Evolutionary conservation across 2,888 invertebrate species (phyloP).

Genomic region (Branchipolynoe longqiensis): DNA sequence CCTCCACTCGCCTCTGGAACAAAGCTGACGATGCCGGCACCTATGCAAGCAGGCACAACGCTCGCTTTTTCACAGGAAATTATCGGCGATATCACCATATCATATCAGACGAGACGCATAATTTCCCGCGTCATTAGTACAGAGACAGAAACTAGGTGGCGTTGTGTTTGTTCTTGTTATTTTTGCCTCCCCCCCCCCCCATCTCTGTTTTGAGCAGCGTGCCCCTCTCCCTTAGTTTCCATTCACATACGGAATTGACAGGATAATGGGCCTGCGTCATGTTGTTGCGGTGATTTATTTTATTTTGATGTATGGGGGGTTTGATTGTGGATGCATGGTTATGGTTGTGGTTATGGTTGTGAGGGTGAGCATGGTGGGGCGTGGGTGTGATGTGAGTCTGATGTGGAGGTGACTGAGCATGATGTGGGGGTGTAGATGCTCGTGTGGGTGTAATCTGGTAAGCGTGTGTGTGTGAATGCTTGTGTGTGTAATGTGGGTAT

Average conservation of each 20-base stretch:
- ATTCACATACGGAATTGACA: slow-evolving; percentile 12
- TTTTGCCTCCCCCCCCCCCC: no score
- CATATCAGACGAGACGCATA: neutral
- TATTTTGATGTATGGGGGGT: neutral
- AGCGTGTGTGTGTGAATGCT: no score
- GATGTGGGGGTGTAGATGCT: no score
- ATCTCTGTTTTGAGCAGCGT: no score
- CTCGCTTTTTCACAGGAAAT: slow-evolving; percentile 16
- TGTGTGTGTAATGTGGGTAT: no score
- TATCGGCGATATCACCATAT: slow-evolving; percentile 33
- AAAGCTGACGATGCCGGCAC: neutral
- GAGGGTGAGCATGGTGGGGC: no score
- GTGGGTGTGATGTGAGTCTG: neutral
- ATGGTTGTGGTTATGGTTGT: no score
- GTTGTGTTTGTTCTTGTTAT: no score
- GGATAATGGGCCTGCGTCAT: neutral
- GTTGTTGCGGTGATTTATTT: neutral
- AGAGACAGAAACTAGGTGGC: neutral
- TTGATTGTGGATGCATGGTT: no score
- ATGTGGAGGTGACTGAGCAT: neutral
- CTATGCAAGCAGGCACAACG: slow-evolving; percentile 26
- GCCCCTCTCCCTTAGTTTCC: neutral
- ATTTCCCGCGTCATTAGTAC: slow-evolving; percentile 9
- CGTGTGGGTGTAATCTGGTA: no score
- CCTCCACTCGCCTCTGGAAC: neutral